A percentile compares a stretch with the other conserved stretches of the same genome.
These are phyloP conservation scores for Pelusios castaneus DNA, from an alignment of 2,113 vertebrate species.

Conservation along the genomic window DNA sequence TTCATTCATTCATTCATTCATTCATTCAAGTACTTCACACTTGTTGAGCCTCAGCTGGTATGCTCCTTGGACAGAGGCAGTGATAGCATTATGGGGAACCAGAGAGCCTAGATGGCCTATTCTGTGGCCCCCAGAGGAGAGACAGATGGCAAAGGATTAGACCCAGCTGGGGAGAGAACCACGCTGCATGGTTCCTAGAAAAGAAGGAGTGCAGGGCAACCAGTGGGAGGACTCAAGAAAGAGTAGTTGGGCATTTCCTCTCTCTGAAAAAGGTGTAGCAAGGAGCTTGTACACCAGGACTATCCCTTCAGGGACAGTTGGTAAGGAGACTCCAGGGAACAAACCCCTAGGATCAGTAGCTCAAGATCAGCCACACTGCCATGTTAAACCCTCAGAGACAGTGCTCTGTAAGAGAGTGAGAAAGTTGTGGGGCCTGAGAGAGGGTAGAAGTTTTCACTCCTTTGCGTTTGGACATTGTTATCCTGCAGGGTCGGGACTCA, in stretches of 20 bases:
- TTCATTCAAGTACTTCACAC: not conserved
- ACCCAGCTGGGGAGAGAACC: not conserved
- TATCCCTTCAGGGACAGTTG: not conserved
- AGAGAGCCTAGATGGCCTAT: not conserved
- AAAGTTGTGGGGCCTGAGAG: not conserved
- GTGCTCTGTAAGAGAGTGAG: not conserved
- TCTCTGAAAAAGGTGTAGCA: not conserved
- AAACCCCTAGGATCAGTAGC: not conserved
- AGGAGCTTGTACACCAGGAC: not conserved
- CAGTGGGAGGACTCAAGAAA: not conserved
- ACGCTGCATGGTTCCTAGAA: not conserved
- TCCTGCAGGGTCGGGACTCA: not conserved
- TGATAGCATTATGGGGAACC: not conserved
- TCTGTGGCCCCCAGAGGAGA: not conserved
- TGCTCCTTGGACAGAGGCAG: not conserved
- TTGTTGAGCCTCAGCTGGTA: not conserved
- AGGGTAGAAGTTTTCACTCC: not conserved
- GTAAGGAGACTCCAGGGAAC: not conserved
- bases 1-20: not conserved
- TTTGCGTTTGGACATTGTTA: not conserved
- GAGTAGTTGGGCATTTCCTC: not conserved
- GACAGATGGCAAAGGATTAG: not conserved
- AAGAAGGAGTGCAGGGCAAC: not conserved
- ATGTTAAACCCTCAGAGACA: not conserved
- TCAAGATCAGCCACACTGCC: not conserved